These are phyloP conservation scores for Drosophila bocki DNA, from an alignment of 1,140 invertebrate species.

Conservation along the genomic window DNA sequence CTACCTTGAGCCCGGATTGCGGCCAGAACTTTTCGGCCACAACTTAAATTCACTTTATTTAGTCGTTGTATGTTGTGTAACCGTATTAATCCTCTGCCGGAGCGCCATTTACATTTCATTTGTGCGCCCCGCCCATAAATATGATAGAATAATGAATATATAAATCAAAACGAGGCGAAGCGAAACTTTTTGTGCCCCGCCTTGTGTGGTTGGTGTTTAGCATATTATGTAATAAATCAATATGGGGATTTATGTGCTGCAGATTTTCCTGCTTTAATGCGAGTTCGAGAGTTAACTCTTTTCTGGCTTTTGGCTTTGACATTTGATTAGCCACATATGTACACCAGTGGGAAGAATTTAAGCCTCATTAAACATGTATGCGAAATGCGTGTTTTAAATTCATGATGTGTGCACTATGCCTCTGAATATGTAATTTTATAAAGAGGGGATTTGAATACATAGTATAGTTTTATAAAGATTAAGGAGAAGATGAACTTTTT, in stretches of 20 bases:
- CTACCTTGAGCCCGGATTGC: conserved; percentile 67
- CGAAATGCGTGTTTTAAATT: neutral
- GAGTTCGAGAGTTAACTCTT: conserved; percentile 7
- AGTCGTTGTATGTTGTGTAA: conserved; percentile 29
- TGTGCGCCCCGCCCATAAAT: conserved; percentile 43
- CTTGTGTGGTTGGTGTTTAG: conserved; percentile 49
- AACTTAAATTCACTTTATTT: conserved; percentile 61
- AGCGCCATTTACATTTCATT: conserved; percentile 72
- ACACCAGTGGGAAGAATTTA: neutral
- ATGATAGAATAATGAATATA: conserved; percentile 70
- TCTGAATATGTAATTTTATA: neutral
- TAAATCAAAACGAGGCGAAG: conserved; percentile 60
- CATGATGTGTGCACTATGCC: neutral
- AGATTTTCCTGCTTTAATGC: conserved; percentile 8
- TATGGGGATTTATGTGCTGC: conserved; percentile 30
- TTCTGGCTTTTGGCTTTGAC: conserved; percentile 1
- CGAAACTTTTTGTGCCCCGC: conserved; percentile 49
- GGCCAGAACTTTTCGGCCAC: conserved; percentile 52
- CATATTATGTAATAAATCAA: conserved; percentile 69
- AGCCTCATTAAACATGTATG: conserved; percentile 3
- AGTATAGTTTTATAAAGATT: neutral
- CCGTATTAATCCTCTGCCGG: conserved; percentile 46
- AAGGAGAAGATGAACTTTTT: neutral
- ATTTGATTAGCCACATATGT: conserved; percentile 4
- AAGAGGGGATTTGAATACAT: neutral